Percentiles rank a stretch among this genome's conserved stretches.
Conservation (phyloP, 2,888 invertebrate genomes). For the Drosophila mettleri region DNA sequence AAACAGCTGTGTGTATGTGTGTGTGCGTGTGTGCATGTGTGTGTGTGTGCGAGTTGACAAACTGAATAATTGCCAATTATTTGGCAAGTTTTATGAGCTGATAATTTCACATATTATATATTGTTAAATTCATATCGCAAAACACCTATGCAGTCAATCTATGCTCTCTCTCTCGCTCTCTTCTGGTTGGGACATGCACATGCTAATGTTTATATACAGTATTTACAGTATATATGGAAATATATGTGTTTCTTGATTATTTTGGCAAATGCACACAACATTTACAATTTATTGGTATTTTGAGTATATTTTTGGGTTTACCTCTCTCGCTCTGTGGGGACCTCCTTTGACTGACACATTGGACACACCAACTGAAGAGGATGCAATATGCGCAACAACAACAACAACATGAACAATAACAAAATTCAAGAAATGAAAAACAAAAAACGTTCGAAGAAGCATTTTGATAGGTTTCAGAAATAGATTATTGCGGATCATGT, state of each 20-base stretch:
- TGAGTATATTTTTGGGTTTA: constrained; percentile 66
- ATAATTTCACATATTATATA: constrained; percentile 77
- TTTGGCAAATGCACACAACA: constrained; percentile 70
- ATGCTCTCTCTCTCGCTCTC: constrained; percentile 13
- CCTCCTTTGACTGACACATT: constrained; percentile 71
- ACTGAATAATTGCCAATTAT: constrained; percentile 80
- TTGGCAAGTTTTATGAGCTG: constrained; percentile 77
- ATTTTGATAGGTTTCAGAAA: constrained; percentile 33
- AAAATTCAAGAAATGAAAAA: constrained; percentile 64
- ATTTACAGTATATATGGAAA: constrained; percentile 44
- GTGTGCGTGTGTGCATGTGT: constrained; percentile 40
- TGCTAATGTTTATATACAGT: constrained; percentile 63
- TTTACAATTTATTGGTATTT: constrained; percentile 73
- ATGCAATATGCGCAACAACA: constrained; percentile 64
- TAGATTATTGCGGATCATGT: constrained; percentile 24
- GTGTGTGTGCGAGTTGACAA: constrained; percentile 65
- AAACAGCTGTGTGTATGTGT: constrained; percentile 29
- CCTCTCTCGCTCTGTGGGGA: constrained; percentile 59
- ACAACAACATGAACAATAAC: constrained; percentile 60
- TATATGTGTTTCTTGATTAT: constrained; percentile 35
- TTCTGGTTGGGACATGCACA: constrained; percentile 64
- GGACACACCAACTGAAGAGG: constrained; percentile 74
- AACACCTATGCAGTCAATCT: constrained; percentile 44
- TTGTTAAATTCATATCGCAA: constrained; percentile 60
- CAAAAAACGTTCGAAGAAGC: constrained; percentile 73